Evolutionary conservation across 2,113 vertebrate species (phyloP).

Genomic region (Heterochromis multidens): DNA sequence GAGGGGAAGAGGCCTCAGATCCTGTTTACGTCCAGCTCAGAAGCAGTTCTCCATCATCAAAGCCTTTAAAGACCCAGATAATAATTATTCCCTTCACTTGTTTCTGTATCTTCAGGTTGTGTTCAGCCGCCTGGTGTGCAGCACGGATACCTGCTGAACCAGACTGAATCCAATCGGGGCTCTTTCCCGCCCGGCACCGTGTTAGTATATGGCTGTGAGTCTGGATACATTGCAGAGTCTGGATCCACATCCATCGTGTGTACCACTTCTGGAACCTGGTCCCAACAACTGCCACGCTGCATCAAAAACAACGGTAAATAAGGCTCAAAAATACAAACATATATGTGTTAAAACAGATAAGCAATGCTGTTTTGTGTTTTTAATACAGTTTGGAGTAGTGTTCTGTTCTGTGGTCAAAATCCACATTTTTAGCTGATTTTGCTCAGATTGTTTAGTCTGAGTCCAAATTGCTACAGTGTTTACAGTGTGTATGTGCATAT

Average conservation of each 20-base stretch:
- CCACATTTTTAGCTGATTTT: not conserved
- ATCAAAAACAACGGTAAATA: slow-evolving; percentile 64
- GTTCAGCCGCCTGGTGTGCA: slow-evolving; percentile 59
- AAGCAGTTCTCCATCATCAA: not conserved
- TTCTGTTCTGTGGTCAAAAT: not conserved
- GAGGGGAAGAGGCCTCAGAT: not conserved
- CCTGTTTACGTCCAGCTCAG: not conserved
- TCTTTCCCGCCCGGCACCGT: slow-evolving; percentile 70
- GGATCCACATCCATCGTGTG: slow-evolving; percentile 70
- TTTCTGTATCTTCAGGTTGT: slow-evolving; percentile 63
- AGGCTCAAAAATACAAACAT: not conserved
- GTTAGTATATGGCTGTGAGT: slow-evolving; percentile 74
- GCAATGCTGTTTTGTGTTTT: not conserved
- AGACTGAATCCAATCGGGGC: slow-evolving; percentile 75
- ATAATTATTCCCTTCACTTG: not conserved
- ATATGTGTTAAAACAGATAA: not conserved
- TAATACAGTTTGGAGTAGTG: not conserved
- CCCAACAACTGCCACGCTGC: slow-evolving; percentile 65
- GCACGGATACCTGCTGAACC: slow-evolving; percentile 72
- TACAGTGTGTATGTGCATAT: too few species aligned
- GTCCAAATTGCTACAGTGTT: too few species aligned
- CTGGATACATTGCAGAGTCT: slow-evolving; percentile 67
- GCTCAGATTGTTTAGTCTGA: too few species aligned
- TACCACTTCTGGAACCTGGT: slow-evolving; percentile 69
- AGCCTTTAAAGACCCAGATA: not conserved